Percentiles rank a stretch among this genome's conserved stretches.
Conservation (phyloP, 1,140 invertebrate genomes). For the Microplitis demolitor region DNA sequence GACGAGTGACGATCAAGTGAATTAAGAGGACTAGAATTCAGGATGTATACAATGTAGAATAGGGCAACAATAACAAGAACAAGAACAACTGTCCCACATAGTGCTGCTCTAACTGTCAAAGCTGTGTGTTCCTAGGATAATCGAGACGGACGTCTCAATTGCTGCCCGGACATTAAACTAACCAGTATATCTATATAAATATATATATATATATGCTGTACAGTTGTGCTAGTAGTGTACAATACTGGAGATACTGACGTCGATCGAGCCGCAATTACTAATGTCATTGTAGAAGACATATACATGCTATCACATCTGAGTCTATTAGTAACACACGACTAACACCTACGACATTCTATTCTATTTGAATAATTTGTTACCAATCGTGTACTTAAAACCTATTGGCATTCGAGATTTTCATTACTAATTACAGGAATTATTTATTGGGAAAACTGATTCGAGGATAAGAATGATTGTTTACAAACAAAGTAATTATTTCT, state of each 20-base stretch:
- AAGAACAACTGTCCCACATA: background rate
- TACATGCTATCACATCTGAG: constrained; percentile 9
- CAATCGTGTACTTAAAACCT: too few species aligned
- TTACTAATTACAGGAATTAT: too few species aligned
- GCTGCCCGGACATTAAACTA: background rate
- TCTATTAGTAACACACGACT: constrained; percentile 13
- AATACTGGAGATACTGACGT: constrained; percentile 5
- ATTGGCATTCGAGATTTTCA: too few species aligned
- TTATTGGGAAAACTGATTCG: too few species aligned
- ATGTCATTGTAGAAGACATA: background rate
- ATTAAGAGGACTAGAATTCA: background rate
- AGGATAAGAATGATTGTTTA: too few species aligned
- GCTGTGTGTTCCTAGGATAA: constrained; percentile 21
- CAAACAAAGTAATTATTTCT: too few species aligned
- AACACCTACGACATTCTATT: background rate
- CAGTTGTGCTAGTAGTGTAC: too few species aligned
- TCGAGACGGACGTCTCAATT: constrained; percentile 26
- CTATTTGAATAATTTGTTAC: too few species aligned
- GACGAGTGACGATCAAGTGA: constrained; percentile 20
- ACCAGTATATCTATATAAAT: too few species aligned
- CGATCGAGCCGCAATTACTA: constrained; percentile 21
- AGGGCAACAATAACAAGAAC: background rate
- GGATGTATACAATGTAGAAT: background rate
- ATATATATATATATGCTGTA: too few species aligned
- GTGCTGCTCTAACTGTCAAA: constrained; percentile 12